phyloP scores from a whole-genome alignment of 1,140 invertebrate genomes.

The Diprion similis region DNA sequence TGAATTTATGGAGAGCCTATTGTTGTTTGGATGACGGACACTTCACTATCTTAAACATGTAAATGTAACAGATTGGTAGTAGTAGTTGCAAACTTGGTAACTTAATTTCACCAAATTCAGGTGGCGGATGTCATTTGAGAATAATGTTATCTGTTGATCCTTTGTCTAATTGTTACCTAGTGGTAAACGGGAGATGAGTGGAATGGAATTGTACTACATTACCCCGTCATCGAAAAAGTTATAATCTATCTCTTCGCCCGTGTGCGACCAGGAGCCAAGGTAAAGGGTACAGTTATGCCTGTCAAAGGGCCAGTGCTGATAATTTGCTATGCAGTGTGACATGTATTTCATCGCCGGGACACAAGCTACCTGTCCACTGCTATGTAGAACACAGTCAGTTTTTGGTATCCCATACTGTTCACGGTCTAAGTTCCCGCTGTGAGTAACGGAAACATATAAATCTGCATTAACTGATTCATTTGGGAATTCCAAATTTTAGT shows the following conservation, averaged over 20 bases:
- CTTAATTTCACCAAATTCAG: too few relatives aligned
- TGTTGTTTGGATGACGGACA: too few relatives aligned
- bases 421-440: constrained; percentile 42
- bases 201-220: neutral
- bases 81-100: too few relatives aligned
- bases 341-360: constrained; percentile 40
- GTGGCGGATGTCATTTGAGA: too few relatives aligned
- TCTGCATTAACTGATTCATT: neutral
- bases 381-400: constrained; percentile 42
- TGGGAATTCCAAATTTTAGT: neutral
- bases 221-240: constrained; percentile 39
- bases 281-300: constrained; percentile 51
- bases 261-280: constrained; percentile 64
- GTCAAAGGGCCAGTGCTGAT: constrained; percentile 55
- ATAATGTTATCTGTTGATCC: too few relatives aligned
- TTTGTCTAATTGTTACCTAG: too few relatives aligned
- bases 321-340: constrained; percentile 48
- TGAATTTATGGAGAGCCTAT: too few relatives aligned
- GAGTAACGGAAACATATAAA: constrained; percentile 24
- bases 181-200: too few relatives aligned
- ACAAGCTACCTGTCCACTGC: constrained; percentile 41
- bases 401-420: constrained; percentile 36
- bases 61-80: too few relatives aligned
- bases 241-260: constrained; percentile 66
- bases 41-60: too few relatives aligned